phyloP scores from a whole-genome alignment of 2,797 vertebrate species.

The Salmo trutta region DNA sequence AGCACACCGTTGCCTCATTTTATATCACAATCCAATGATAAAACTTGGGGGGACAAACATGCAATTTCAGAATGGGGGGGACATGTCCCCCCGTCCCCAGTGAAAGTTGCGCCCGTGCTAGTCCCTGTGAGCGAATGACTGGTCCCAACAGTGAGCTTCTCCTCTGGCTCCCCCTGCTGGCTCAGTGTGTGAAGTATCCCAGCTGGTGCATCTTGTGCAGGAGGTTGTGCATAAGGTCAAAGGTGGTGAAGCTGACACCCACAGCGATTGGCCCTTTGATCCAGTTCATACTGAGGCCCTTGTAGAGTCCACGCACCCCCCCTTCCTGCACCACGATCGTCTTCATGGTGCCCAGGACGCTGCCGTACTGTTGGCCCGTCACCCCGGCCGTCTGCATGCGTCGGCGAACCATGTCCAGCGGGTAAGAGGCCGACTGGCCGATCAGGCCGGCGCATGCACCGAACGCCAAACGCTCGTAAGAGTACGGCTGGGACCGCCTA shows the following conservation, averaged over 20 bases:
- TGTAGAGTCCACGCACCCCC: slow-evolving; percentile 86
- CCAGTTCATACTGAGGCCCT: slow-evolving; percentile 99
- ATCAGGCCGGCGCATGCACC: slow-evolving; percentile 93
- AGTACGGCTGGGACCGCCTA: slow-evolving; percentile 80
- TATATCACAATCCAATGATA: too few relatives aligned
- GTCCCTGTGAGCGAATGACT: not conserved
- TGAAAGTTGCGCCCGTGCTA: too few relatives aligned
- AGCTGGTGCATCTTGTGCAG: slow-evolving; percentile 79
- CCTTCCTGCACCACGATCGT: slow-evolving; percentile 86
- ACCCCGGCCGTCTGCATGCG: slow-evolving; percentile 97
- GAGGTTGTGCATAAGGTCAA: slow-evolving; percentile 89
- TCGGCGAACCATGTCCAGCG: slow-evolving; percentile 93
- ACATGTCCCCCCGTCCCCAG: too few relatives aligned
- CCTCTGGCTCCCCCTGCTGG: not conserved
- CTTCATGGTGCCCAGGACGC: slow-evolving; percentile 82
- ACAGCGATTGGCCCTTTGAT: slow-evolving; percentile 93
- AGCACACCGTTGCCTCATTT: too few relatives aligned
- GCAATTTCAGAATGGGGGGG: too few relatives aligned
- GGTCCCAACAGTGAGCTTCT: slow-evolving; percentile 24
- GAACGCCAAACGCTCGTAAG: slow-evolving; percentile 86
- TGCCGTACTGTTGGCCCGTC: slow-evolving; percentile 79
- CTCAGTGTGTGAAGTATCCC: slow-evolving; percentile 73
- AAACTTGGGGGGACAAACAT: too few relatives aligned
- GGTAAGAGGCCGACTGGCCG: slow-evolving; percentile 94
- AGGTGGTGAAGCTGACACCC: slow-evolving; percentile 94